Conservation (phyloP, 1,140 invertebrate species). For the Penaeus chinensis region DNA sequence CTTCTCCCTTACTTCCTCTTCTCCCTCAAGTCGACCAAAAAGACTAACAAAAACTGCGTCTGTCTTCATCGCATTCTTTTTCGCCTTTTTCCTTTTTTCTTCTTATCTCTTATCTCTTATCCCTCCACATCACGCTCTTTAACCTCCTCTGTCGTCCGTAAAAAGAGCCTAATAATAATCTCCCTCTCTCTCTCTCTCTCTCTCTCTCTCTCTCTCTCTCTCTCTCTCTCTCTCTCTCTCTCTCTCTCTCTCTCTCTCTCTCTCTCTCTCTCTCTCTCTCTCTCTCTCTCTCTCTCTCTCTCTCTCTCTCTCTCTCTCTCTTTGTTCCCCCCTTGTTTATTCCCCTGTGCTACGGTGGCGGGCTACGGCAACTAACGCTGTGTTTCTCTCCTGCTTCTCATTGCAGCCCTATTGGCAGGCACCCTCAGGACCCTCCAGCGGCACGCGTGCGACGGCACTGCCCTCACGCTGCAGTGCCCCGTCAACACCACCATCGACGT, state of each 20-base stretch:
- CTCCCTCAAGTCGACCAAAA: too few relatives aligned
- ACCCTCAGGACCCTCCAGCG: conserved; percentile 89
- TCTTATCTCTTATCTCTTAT: too few relatives aligned
- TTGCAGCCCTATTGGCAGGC: conserved; percentile 84
- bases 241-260: conserved; percentile 15
- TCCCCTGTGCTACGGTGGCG: not conserved
- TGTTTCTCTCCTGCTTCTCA: conserved; percentile 61
- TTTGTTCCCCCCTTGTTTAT: not conserved
- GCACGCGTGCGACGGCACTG: conserved; percentile 87
- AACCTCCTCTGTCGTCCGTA: too few relatives aligned
- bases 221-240: conserved; percentile 24
- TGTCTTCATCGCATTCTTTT: too few relatives aligned
- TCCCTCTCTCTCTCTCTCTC: not conserved
- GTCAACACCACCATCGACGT: conserved; percentile 87
- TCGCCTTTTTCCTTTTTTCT: too few relatives aligned
- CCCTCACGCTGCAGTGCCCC: conserved; percentile 85
- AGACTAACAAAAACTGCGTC: too few relatives aligned
- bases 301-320: not conserved
- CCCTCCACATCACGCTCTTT: too few relatives aligned
- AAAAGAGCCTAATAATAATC: not conserved
- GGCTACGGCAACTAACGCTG: not conserved
- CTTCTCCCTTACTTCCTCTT: too few relatives aligned
- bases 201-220: conserved; percentile 24
- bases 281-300: not conserved
- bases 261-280: conserved; percentile 19